Evolutionary conservation across 2,888 invertebrate species (phyloP).

Genomic region (Neuroscelio doddi): DNA sequence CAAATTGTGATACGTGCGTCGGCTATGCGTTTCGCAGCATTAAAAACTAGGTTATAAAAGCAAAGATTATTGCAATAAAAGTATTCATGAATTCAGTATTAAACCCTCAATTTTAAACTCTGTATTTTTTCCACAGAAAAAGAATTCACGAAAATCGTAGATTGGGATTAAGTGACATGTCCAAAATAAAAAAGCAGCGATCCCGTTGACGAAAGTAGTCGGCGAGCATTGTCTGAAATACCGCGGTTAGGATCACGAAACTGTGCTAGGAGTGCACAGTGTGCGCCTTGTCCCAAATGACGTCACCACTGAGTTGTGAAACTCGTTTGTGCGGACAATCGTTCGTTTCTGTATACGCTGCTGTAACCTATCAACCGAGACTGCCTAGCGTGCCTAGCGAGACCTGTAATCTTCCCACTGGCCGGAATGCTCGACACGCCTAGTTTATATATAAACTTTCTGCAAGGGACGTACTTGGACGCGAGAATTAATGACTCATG

Average conservation of each 20-base stretch:
- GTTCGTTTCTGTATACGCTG: slow-evolving; percentile 1
- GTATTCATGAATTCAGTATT: too few relatives aligned
- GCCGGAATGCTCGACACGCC: slow-evolving; percentile 10
- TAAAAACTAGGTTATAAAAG: too few relatives aligned
- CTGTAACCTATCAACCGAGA: slow-evolving; percentile 2
- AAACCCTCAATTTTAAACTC: too few relatives aligned
- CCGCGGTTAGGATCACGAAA: slow-evolving; percentile 40
- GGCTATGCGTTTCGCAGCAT: too few relatives aligned
- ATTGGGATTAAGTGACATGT: too few relatives aligned
- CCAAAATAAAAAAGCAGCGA: background rate
- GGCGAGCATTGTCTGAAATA: slow-evolving; percentile 59
- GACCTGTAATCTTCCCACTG: slow-evolving; percentile 14
- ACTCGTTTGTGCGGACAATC: slow-evolving; percentile 14
- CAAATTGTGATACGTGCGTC: too few relatives aligned
- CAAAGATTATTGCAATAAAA: too few relatives aligned
- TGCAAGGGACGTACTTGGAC: slow-evolving; percentile 4
- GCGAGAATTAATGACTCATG: slow-evolving; percentile 6
- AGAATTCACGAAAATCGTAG: too few relatives aligned
- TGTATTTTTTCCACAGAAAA: too few relatives aligned
- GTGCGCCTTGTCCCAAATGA: slow-evolving; percentile 5
- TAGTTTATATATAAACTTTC: slow-evolving; percentile 6
- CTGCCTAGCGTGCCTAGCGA: slow-evolving; percentile 2
- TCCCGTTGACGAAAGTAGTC: slow-evolving; percentile 50
- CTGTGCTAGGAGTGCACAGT: slow-evolving; percentile 12
- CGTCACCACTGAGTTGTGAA: slow-evolving; percentile 7